Base-by-base conservation (phyloP, 2,797 vertebrate species). In the Lycodopsis pacificus region DNA sequence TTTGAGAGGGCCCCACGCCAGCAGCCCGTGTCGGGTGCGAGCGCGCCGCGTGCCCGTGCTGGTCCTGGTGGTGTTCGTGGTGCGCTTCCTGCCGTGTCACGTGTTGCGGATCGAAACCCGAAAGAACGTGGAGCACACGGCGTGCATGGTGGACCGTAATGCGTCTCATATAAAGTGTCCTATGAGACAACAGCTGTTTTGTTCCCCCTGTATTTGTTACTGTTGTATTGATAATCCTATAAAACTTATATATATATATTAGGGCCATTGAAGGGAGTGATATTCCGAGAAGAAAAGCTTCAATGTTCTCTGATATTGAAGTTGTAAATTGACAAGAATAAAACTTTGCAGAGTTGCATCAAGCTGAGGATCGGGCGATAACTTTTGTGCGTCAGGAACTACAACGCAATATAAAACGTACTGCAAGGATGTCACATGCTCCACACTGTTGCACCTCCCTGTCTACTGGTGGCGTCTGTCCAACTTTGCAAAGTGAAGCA, bases 41-140 rank as follows among this genome's bases (percentile, higher is more conserved):
- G 93, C 93, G 0, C 86, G 83, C 0, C 73, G 76, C 0, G 48
- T 91, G 32, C 91, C 76, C 0, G 79, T 92, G 42, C 64, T 93
- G 32, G 85, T 95, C 44, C 73, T 94, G 53, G 78, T 87, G 34
- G 92, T 91, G 30, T 95, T 95, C 4, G 82, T 91, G 7, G 20
- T 84, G 36, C 94, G 92, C 48, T 95, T 91, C 74, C 69, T 95
- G 36, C 93, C 93, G 0, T 95, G 87, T 57, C 92, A 95, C 44
- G 57, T 49, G 3, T 1, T 89, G 46, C 74, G 91, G 32, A 87
- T 94, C 11, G 69, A 92, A 74, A 89, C 84, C 0, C 77, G 12
- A 4, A 58, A 1, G n/a, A 30, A 4, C 0, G 5, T 0, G 12
- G 22, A 15, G 0, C 15, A 53, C 2, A 4, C 11, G 0, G 0